Conservation (phyloP, 2,797 vertebrate genomes). For the Taeniopygia guttata region DNA sequence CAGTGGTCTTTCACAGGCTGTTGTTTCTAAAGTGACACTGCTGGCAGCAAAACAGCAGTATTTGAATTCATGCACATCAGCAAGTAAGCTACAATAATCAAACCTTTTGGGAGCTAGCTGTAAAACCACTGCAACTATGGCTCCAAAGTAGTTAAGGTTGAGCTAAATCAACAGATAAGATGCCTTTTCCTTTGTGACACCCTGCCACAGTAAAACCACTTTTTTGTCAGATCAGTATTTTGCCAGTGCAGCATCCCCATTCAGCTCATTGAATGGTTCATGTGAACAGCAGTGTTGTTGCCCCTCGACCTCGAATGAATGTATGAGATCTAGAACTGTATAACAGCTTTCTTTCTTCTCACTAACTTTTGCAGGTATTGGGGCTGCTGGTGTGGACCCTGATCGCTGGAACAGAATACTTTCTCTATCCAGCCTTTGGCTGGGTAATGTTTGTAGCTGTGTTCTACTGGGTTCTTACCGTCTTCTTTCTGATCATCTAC, state of each 20-base stretch:
- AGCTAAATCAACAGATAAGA: background rate
- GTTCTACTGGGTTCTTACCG: conserved; percentile 86
- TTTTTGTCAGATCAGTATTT: background rate
- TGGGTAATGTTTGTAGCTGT: conserved; percentile 93
- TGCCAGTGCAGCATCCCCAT: background rate
- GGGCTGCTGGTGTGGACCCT: conserved; percentile 92
- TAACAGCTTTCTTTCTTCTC: background rate
- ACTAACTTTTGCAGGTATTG: conserved; percentile 73
- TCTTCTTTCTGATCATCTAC: conserved; percentile 87
- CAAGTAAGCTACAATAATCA: background rate
- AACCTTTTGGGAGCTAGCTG: background rate
- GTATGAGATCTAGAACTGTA: background rate
- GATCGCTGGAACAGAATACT: conserved; percentile 88
- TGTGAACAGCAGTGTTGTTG: fast-evolving
- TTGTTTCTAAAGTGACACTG: background rate
- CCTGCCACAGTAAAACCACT: background rate
- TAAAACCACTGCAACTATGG: background rate
- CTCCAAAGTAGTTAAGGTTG: background rate
- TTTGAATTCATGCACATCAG: background rate
- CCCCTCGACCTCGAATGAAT: background rate
- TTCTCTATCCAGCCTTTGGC: conserved; percentile 81
- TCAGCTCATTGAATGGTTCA: background rate
- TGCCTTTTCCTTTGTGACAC: background rate
- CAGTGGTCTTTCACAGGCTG: background rate
- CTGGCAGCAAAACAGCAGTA: background rate